These are phyloP conservation scores for Speoplatyrhinus poulsoni DNA, from an alignment of 2,113 vertebrate genomes.

Conservation along the genomic window DNA sequence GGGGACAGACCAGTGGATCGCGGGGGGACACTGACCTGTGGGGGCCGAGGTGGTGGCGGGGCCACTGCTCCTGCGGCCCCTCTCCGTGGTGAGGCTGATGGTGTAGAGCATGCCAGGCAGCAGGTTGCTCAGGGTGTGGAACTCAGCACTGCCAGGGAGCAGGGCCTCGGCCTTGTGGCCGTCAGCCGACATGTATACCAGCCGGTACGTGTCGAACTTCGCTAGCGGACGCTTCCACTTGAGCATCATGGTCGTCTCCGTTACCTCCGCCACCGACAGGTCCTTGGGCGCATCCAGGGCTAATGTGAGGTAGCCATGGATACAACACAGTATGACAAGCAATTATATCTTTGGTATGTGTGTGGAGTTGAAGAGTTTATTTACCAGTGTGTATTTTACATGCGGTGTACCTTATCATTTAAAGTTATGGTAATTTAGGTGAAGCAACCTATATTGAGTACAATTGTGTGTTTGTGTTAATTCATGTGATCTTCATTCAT, in stretches of 20 bases:
- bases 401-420: not conserved
- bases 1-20: no score
- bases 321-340: no score
- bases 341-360: no score
- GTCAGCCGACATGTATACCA: conserved; percentile 68
- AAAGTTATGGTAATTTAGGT: not conserved
- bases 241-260: conserved; percentile 82
- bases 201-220: conserved; percentile 87
- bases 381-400: not conserved
- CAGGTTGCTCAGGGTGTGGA: conserved; percentile 77
- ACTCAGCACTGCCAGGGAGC: conserved; percentile 75
- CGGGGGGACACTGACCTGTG: conserved; percentile 79
- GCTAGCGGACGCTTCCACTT: conserved; percentile 85
- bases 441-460: not conserved
- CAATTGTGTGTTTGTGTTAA: not conserved
- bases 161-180: conserved; percentile 77
- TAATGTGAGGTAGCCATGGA: conserved; percentile 39
- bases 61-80: conserved; percentile 85
- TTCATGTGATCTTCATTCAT: not conserved
- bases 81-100: conserved; percentile 83
- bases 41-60: conserved; percentile 76
- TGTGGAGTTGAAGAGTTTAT: not conserved
- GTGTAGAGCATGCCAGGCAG: conserved; percentile 84
- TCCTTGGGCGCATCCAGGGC: conserved; percentile 91
- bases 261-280: conserved; percentile 79